A percentile compares a stretch with the other conserved stretches of the same genome.
Conservation (phyloP, 2,113 vertebrate genomes). For the Ptilorrhoa leucosticta region DNA sequence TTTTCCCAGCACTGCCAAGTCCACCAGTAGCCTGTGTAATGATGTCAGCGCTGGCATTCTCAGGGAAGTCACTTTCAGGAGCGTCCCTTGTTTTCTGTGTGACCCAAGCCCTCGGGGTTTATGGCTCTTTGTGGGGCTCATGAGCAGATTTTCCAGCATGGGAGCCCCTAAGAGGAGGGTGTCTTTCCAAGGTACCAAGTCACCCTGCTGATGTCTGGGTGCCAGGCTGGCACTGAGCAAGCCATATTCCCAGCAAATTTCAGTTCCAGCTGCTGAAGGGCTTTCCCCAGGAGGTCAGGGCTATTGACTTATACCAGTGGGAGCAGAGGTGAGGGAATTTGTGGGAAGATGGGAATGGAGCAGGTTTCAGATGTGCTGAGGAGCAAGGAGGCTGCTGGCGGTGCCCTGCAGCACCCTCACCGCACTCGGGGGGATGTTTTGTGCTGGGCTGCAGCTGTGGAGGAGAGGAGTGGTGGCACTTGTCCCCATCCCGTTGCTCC, state of each 20-base stretch:
- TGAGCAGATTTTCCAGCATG: not conserved
- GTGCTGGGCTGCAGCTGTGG: not conserved
- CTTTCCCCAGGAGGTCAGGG: fast-evolving
- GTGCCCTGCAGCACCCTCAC: fast-evolving
- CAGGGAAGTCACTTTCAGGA: not conserved
- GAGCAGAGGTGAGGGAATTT: not conserved
- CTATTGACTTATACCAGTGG: not conserved
- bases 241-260: not conserved
- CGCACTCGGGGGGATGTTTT: fast-evolving
- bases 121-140: not conserved
- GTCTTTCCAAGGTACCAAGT: not conserved
- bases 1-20: not conserved
- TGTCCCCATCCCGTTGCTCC: not conserved
- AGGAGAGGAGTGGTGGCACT: not conserved
- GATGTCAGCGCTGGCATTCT: not conserved
- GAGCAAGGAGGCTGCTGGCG: not conserved
- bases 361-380: not conserved
- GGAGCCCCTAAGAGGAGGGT: fast-evolving
- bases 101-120: fast-evolving
- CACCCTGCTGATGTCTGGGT: not conserved
- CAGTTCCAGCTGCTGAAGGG: not conserved
- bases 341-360: not conserved
- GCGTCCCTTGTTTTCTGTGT: not conserved
- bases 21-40: not conserved
- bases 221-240: not conserved